Evolutionary conservation across 2,113 vertebrate species (phyloP), one percentile per base, ranked within the genome.

Genomic region (Microtus pennsylvanicus): DNA sequence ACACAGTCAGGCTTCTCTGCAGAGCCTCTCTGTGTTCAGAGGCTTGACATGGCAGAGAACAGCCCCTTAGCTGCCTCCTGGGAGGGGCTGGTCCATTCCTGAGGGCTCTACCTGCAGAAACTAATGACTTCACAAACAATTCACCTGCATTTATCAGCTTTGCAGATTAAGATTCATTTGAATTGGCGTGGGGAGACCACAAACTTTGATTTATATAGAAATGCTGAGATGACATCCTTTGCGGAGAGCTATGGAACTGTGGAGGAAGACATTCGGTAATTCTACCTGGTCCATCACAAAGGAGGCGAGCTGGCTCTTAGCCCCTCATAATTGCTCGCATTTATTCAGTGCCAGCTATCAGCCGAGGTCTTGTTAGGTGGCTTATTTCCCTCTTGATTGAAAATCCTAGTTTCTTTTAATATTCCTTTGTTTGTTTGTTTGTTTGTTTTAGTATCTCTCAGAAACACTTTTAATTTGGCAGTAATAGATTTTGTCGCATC

Each of bases 391-490:
- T 47, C 26, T 80, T 67, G 30, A 80, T 91, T 82, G 35, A 94
- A 94, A 93, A 28, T 47, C 88, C 26, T 5, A 61, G 22, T 77
- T 91, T 67, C 89, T 94, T 76, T 90, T 58, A 94, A 77, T 86
- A 70, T 58, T 83, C 21, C 26, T 7, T 90, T 95, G 24, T 90
- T 88, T 90, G 63, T 42, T 42, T 90, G 63, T 42, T 42, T 42
- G 38, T 58, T 58, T 58, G 19, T 55, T 55, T 55, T 58, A 58
- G 55, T 58, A 78, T 65, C 16, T 55, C 38, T 72, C 58, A 47
- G 55, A 85, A 94, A 90, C 88, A 65, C 81, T 90, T 93, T 91
- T 85, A 85, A 61, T 89, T 83, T 93, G 35, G 72, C 50, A 70
- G 3, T 63, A 74, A 35, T 86, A 38, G 72, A 77, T 89, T 77